Conservation (phyloP, 2,888 invertebrate species). For the Hydriomena furcata region DNA sequence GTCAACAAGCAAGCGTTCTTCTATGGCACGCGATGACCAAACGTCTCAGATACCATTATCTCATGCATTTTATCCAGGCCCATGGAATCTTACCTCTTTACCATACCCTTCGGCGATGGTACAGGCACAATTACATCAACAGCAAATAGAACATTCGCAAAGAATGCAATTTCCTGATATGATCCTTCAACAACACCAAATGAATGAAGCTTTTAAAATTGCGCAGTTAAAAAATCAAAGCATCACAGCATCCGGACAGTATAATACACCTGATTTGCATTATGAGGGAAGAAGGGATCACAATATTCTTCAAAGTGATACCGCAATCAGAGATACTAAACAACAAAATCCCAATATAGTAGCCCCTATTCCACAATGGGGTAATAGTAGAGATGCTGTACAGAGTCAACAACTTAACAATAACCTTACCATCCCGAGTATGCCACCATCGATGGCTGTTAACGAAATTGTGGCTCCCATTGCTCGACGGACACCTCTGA, state of each 20-base stretch:
- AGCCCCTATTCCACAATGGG: constrained; percentile 7
- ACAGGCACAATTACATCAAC: neutral
- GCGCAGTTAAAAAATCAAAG: constrained; percentile 4
- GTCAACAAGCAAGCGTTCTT: neutral
- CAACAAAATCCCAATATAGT: constrained; percentile 2
- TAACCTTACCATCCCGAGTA: constrained; percentile 2
- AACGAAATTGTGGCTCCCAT: neutral
- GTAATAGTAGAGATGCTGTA: neutral
- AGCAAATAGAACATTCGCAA: neutral
- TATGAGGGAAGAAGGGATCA: constrained; percentile 6
- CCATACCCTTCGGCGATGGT: neutral
- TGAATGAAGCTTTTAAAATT: neutral
- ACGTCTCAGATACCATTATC: neutral
- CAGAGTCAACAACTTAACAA: constrained; percentile 8
- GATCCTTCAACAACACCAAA: constrained; percentile 6
- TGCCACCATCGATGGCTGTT: neutral
- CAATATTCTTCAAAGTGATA: neutral
- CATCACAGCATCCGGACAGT: neutral
- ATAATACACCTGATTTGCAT: constrained; percentile 4
- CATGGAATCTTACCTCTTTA: neutral
- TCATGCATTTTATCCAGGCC: neutral
- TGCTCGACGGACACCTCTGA: constrained; percentile 9
- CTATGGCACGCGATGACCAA: constrained; percentile 1
- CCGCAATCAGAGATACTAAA: neutral
- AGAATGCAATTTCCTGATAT: neutral